A percentile compares a stretch with the other conserved stretches of the same genome.
Conservation (phyloP, 1,140 invertebrate species). For the Drosophila jambulina region DNA sequence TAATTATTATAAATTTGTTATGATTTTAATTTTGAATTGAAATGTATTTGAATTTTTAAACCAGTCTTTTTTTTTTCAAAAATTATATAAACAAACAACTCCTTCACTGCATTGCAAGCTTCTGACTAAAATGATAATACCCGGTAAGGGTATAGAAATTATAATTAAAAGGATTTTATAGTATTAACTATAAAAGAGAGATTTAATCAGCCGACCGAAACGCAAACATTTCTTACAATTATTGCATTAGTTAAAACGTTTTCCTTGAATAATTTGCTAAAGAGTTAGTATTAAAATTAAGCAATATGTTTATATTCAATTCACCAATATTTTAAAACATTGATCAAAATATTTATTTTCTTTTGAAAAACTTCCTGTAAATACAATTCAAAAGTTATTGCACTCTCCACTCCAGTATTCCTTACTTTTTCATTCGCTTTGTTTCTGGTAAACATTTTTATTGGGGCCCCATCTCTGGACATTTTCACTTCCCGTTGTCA, state of each 20-base stretch:
- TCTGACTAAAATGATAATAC: no score
- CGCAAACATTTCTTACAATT: neutral
- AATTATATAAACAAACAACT: no score
- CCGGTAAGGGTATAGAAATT: neutral
- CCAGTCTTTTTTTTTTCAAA: no score
- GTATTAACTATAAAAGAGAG: neutral
- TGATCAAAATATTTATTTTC: neutral
- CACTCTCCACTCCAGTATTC: conserved; percentile 12
- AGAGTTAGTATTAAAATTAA: neutral
- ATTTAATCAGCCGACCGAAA: neutral
- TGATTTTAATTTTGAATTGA: no score
- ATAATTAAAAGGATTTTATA: neutral
- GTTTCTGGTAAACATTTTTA: conserved; percentile 29
- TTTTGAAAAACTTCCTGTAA: conserved; percentile 1
- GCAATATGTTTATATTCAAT: neutral
- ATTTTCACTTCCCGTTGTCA: conserved; percentile 34
- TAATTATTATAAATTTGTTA: no score
- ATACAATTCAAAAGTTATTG: conserved; percentile 29
- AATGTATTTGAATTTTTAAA: no score
- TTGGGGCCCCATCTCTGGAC: neutral
- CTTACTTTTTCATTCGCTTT: conserved; percentile 1
- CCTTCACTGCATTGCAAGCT: no score
- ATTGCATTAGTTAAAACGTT: neutral
- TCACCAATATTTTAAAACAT: neutral
- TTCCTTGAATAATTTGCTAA: neutral